Conservation (phyloP, 2,113 vertebrate species). For the Rhagologus leucostigma region DNA sequence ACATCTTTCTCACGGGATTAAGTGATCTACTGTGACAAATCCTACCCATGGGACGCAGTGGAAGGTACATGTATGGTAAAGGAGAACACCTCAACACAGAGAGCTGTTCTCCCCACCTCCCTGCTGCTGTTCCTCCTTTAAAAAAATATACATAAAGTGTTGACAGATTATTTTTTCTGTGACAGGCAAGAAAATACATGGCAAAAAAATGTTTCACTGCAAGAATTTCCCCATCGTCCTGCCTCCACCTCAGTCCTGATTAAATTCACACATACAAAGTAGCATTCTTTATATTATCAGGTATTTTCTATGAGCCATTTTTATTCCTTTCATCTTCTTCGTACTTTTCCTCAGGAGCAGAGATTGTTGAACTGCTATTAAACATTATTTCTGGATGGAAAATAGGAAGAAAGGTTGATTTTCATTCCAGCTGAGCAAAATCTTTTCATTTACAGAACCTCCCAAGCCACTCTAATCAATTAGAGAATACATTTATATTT, state of each 20-base stretch:
- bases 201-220: background rate
- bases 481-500: conserved; percentile 22
- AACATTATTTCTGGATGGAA: background rate
- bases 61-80: background rate
- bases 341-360: background rate
- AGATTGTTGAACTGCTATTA: background rate
- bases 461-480: conserved; percentile 5
- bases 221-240: background rate
- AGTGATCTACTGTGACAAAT: background rate
- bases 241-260: background rate
- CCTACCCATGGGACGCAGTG: background rate
- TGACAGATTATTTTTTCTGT: background rate
- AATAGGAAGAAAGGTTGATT: background rate
- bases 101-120: background rate
- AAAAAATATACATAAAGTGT: background rate
- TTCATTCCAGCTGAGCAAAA: background rate
- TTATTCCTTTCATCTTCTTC: background rate
- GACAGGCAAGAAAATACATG: background rate
- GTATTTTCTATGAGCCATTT: background rate
- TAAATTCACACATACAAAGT: background rate
- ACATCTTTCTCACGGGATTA: background rate
- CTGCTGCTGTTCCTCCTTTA: background rate
- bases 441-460: background rate
- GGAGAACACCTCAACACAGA: background rate
- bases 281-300: background rate